A percentile compares a stretch with the other conserved stretches of the same genome.
Evolutionary conservation across 1,140 invertebrate genomes (phyloP).

Genomic region (Sarcophaga bullata): DNA sequence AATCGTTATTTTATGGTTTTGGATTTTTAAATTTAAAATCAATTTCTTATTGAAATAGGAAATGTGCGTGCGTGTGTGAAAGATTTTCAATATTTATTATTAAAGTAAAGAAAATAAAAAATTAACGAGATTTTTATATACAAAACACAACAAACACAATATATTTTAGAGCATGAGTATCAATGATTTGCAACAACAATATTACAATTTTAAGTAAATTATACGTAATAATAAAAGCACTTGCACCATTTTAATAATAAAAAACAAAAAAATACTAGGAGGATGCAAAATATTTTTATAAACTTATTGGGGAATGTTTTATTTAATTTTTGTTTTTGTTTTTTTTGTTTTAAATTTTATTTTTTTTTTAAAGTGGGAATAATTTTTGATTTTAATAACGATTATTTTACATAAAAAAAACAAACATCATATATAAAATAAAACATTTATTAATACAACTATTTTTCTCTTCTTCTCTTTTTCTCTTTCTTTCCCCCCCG

Average conservation of each 20-base stretch:
- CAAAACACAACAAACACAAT: background rate
- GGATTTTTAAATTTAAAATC: background rate
- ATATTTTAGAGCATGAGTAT: background rate
- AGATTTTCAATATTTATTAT: background rate
- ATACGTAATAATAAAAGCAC: background rate
- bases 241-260: background rate
- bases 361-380: no score
- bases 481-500: background rate
- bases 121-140: background rate
- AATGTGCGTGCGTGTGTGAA: background rate
- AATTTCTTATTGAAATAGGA: background rate
- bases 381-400: background rate
- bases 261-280: no score
- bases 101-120: background rate
- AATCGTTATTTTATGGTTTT: no score
- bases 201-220: constrained; percentile 1
- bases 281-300: no score
- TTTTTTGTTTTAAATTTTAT: background rate
- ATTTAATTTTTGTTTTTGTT: background rate
- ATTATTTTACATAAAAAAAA: background rate
- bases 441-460: background rate
- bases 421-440: no score
- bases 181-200: background rate
- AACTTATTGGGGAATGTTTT: background rate
- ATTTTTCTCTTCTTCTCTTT: background rate